phyloP scores from a whole-genome alignment of 2,113 vertebrate species.

The Rhea americana region DNA sequence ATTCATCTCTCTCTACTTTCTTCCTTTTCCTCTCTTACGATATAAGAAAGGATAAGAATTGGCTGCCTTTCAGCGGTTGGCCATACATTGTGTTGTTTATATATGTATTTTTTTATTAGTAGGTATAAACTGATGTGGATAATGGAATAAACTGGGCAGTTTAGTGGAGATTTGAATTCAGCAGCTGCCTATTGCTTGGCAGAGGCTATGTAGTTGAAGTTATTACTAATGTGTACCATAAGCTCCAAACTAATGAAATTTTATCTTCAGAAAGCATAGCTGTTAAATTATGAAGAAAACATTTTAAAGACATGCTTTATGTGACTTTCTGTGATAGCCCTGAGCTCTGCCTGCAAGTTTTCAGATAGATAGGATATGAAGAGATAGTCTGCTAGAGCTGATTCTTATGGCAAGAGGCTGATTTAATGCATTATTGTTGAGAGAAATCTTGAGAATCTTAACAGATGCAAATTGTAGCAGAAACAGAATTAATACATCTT shows the following conservation, averaged over 20 bases:
- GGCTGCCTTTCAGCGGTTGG: neutral
- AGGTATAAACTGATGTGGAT: neutral
- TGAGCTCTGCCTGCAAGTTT: neutral
- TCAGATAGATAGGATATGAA: neutral
- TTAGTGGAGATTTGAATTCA: neutral
- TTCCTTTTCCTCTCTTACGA: neutral
- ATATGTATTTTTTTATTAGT: neutral
- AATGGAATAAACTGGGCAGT: neutral
- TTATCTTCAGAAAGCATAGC: neutral
- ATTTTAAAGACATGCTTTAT: accelerated
- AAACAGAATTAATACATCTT: neutral
- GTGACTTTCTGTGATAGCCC: neutral
- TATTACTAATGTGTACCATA: neutral
- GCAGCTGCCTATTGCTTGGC: neutral
- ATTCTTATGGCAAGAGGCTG: neutral
- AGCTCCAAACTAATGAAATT: neutral
- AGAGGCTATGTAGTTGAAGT: neutral
- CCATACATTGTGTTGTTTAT: neutral
- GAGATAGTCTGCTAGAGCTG: neutral
- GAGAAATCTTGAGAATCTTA: neutral
- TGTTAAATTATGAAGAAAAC: neutral
- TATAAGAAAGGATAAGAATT: neutral
- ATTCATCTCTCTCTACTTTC: neutral
- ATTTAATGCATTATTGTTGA: neutral
- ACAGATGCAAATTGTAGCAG: neutral